These are phyloP conservation scores for Euspilapteryx auroguttella DNA, from an alignment of 2,888 invertebrate species.

Conservation along the genomic window DNA sequence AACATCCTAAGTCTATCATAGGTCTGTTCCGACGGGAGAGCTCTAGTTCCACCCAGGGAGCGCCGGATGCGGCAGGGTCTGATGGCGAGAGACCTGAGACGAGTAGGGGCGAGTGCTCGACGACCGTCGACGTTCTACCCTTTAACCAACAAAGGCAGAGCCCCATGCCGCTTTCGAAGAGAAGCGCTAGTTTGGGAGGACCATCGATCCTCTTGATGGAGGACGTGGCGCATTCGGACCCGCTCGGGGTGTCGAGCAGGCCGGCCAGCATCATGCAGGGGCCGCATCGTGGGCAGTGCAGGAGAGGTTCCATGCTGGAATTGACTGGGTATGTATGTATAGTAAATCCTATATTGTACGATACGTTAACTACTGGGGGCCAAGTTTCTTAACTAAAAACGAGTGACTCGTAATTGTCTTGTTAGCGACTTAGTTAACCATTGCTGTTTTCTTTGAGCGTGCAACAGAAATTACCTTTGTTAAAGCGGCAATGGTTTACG, in stretches of 20 bases:
- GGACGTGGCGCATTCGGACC: conserved; percentile 62
- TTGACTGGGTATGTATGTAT: conserved; percentile 68
- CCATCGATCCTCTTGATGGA: conserved; percentile 64
- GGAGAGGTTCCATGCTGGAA: conserved; percentile 83
- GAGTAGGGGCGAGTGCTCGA: conserved; percentile 40
- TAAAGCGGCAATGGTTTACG: too few species aligned
- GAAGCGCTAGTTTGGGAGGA: conserved; percentile 47
- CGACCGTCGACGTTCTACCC: conserved; percentile 26
- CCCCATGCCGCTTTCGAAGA: conserved; percentile 36
- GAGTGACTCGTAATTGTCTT: too few species aligned
- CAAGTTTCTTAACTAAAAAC: too few species aligned
- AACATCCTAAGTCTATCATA: conserved; percentile 84
- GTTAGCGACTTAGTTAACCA: too few species aligned
- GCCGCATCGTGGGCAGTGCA: conserved; percentile 66
- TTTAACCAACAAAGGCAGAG: conserved; percentile 28
- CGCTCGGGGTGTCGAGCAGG: conserved; percentile 64
- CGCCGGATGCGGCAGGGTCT: conserved; percentile 50
- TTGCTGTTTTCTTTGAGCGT: too few species aligned
- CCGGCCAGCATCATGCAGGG: conserved; percentile 63
- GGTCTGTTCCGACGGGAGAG: conserved; percentile 87
- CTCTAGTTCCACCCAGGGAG: conserved; percentile 69
- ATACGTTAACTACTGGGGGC: too few species aligned
- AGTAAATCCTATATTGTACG: too few species aligned
- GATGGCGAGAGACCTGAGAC: conserved; percentile 59
- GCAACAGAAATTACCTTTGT: too few species aligned